Evolutionary conservation across 2,113 vertebrate species (phyloP), one percentile per base, ranked within the genome.

Genomic region (Indicator maculatus): DNA sequence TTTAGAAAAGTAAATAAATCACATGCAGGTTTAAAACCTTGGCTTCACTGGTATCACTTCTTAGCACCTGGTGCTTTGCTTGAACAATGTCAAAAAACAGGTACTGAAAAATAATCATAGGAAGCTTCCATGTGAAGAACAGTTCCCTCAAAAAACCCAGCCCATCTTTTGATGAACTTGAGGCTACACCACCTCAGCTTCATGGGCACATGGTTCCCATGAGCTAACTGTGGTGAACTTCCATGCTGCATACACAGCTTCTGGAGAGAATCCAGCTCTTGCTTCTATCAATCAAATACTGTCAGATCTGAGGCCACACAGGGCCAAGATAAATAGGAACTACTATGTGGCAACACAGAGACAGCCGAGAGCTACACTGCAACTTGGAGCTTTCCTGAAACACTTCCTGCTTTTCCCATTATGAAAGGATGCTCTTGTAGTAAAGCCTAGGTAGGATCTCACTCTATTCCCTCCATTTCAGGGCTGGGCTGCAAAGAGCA

Each of bases 121-220:
- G 38, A 61, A 69, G 38, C 8, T 66, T 15, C 27, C 45, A 80
- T 1, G 2, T 50, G 16, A 86, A 38, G 19, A 81, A 59, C 8
- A 58, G 12, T 0, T 1, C 7, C 16, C n/a, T 16, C 30, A 33
- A 20, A 59, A 20, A 59, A 13, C 58, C 53, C 7, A n/a, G 6
- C 26, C 63, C 21, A 55, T 13, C 17, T 86, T 59, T 50, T 64
- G 0, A 56, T 74, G 12, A 84, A 19, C 8, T 4, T 33, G 6
- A 21, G 12, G 28, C 14, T 20, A 38, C 3, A 4, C 19, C 56
- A 52, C 44, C 39, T 83, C 55, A 70, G 30, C 24, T 63, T 70
- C 60, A 44, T 0, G 5, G 11, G 14, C 15, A 27, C 53, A 16
- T 5, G 16, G 16, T 19, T 71, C 31, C 58, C 28, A 47, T 36